A percentile compares a stretch with the other conserved stretches of the same genome.
Evolutionary conservation across 2,113 vertebrate genomes (phyloP).

Genomic region (Hymenochirus boettgeri): DNA sequence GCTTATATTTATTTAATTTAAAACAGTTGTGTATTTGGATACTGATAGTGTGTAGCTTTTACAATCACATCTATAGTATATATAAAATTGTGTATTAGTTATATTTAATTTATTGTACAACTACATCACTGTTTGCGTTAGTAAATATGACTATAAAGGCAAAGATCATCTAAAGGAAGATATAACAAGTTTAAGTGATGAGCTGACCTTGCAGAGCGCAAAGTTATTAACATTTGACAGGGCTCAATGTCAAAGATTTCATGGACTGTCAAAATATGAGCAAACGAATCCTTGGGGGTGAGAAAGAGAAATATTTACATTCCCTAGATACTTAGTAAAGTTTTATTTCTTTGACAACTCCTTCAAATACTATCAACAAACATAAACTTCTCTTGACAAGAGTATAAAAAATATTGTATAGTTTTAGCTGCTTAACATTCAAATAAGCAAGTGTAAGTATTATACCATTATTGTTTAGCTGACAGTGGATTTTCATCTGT

Average conservation of each 20-base stretch:
- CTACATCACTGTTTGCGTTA: too few species aligned
- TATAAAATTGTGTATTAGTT: too few species aligned
- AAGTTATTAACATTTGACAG: constrained; percentile 78
- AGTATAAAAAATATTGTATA: constrained; percentile 74
- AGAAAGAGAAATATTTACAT: constrained; percentile 81
- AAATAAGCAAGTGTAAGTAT: constrained; percentile 43
- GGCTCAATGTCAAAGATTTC: constrained; percentile 81
- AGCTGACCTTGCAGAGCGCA: constrained; percentile 60
- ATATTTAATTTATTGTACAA: background rate
- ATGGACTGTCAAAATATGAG: constrained; percentile 79
- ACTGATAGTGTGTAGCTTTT: background rate
- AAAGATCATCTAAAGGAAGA: constrained; percentile 44
- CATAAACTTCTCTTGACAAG: constrained; percentile 73
- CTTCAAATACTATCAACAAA: constrained; percentile 70
- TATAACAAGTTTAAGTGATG: constrained; percentile 60
- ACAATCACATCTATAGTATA: background rate
- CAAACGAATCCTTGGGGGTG: constrained; percentile 77
- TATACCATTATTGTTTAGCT: constrained; percentile 30
- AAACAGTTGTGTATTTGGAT: too few species aligned
- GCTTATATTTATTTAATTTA: too few species aligned
- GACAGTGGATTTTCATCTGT: constrained; percentile 17
- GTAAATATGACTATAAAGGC: too few species aligned
- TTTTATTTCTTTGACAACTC: constrained; percentile 86
- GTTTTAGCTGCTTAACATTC: constrained; percentile 63
- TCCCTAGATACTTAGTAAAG: constrained; percentile 65